phyloP scores from a whole-genome alignment of 2,888 invertebrate genomes.

The Lordiphosa andalusiaca region DNA sequence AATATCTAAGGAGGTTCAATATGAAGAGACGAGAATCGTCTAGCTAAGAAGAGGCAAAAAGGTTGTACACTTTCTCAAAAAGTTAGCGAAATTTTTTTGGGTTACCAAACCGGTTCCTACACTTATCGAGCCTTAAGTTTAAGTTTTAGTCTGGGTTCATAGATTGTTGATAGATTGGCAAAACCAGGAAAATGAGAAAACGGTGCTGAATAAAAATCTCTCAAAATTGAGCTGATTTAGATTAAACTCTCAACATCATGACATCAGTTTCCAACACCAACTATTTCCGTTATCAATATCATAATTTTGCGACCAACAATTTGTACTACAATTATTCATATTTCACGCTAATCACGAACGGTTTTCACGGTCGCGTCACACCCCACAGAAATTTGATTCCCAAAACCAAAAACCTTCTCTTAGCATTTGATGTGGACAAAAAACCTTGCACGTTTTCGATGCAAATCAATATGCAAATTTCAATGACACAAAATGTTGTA shows the following conservation, averaged over 20 bases:
- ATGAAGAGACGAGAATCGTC: constrained; percentile 13
- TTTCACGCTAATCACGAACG: constrained; percentile 28
- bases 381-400: background rate
- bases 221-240: too few relatives aligned
- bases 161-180: too few relatives aligned
- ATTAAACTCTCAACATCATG: too few relatives aligned
- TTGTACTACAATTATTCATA: constrained; percentile 15
- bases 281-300: background rate
- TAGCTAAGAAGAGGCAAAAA: background rate
- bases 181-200: too few relatives aligned
- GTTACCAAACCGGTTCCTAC: too few relatives aligned
- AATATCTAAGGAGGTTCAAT: constrained; percentile 25
- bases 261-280: constrained; percentile 3
- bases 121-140: too few relatives aligned
- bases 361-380: constrained; percentile 16
- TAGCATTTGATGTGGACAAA: constrained; percentile 3
- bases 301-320: constrained; percentile 11
- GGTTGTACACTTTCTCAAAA: too few relatives aligned
- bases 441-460: constrained; percentile 45
- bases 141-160: too few relatives aligned
- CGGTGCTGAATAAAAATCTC: too few relatives aligned
- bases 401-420: constrained; percentile 4
- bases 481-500: constrained; percentile 52
- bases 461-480: constrained; percentile 61
- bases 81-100: too few relatives aligned